Base-by-base conservation (phyloP, 2,888 invertebrate species). In the Athrips mouffetella region DNA sequence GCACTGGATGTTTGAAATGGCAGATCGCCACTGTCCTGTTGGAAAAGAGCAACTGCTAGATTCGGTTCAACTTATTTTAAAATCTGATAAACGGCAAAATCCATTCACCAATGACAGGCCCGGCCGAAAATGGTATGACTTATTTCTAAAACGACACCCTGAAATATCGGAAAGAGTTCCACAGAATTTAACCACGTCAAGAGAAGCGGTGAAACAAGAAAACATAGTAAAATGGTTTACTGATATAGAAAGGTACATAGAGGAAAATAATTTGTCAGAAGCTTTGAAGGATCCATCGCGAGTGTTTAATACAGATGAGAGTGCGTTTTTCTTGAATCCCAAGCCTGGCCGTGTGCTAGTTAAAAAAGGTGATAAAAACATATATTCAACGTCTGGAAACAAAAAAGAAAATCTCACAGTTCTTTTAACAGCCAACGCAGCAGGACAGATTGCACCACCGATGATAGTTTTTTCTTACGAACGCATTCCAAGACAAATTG, bases 261-360 rank as follows among this genome's bases (percentile, higher is more conserved):
- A 33, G n/a, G 33, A 33, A 33, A 33, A 33, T 33, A 33, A 33
- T 13, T n/a, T 33, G 5, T n/a, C 21, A n/a, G 21, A 40, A 21
- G 21, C 13, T 20, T 16, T 18, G 40, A 40, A 40, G 48, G 30
- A 40, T 49, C 1, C 45, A 47, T 18, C 31, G 21, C 47, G 59
- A 30, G 44, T 62, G 33, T 60, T 60, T 30, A 62, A 64, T 29
- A 27, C 56, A 20, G 77, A 79, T 53, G 76, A 79, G 51, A 65
- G 65, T 16, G 67, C 66, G 2, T 73, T 77, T 54, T 70, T 67
- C 53, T 59, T 79, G 20, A 54, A 54, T 31, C 75, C 76, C 7
- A 76, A 76, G 59, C 60, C 59, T 3, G 58, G 60, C 8, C 63
- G 65, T 33, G 75, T 76, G 13, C 44, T 79, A 7, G 60, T 52